These are phyloP conservation scores for Ferdinandea cuprea DNA, from an alignment of 2,888 invertebrate genomes.

Conservation along the genomic window DNA sequence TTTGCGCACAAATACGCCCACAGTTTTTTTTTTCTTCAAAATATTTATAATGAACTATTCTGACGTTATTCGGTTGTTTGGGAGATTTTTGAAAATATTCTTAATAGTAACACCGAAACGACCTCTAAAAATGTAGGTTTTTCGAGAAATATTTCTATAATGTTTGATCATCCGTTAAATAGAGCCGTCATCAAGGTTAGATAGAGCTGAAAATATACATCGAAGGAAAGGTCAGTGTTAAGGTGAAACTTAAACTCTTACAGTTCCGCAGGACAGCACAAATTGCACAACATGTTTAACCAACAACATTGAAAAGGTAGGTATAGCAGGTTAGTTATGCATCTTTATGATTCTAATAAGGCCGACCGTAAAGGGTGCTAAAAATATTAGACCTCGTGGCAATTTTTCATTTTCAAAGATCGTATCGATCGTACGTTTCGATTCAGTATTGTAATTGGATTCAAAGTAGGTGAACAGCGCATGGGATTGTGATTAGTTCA, in stretches of 20 bases:
- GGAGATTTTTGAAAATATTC: conserved; percentile 8
- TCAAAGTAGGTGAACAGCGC: too few species aligned
- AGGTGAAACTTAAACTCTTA: not conserved
- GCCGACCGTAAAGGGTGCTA: too few species aligned
- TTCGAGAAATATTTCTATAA: not conserved
- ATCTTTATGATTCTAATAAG: too few species aligned
- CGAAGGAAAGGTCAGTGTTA: not conserved
- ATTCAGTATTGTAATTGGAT: too few species aligned
- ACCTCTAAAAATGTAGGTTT: conserved; percentile 43
- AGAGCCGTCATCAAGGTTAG: conserved; percentile 19
- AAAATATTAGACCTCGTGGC: too few species aligned
- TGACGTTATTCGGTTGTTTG: not conserved
- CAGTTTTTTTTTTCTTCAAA: conserved; percentile 31
- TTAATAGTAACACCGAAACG: conserved; percentile 46
- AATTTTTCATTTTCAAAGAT: too few species aligned
- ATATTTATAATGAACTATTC: conserved; percentile 30
- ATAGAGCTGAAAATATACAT: conserved; percentile 4
- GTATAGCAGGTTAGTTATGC: too few species aligned
- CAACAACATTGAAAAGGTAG: too few species aligned
- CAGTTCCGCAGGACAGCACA: too few species aligned
- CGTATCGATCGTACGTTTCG: too few species aligned
- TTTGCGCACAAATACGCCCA: conserved; percentile 30
- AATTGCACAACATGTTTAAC: too few species aligned
- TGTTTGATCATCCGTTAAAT: conserved; percentile 21
- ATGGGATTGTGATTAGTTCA: too few species aligned